Evolutionary conservation across 2,113 vertebrate genomes (phyloP).

Genomic region (Melanotaenia duboulayi): DNA sequence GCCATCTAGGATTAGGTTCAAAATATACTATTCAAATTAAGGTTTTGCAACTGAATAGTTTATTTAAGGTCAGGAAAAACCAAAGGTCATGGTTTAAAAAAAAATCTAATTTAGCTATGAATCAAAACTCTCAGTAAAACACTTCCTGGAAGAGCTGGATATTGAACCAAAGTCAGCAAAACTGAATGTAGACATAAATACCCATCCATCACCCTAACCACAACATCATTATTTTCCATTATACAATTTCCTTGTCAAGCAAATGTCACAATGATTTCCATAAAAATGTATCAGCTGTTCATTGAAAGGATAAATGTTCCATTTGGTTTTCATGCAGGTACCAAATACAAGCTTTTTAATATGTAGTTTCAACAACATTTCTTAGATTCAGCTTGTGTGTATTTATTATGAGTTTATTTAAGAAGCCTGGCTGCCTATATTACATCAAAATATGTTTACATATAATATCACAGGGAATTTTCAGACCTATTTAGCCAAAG

Average conservation of each 20-base stretch:
- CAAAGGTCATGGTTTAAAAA: slow-evolving; percentile 29
- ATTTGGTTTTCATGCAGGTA: slow-evolving; percentile 26
- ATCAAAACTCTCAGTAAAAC: slow-evolving; percentile 40
- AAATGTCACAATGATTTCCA: slow-evolving; percentile 37
- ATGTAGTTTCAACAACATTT: not conserved
- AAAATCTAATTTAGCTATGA: slow-evolving; percentile 38
- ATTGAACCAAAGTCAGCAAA: slow-evolving; percentile 57
- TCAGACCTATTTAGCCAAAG: not conserved
- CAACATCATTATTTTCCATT: slow-evolving; percentile 45
- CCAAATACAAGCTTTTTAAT: slow-evolving; percentile 2
- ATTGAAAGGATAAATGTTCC: slow-evolving; percentile 1
- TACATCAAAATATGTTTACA: not conserved
- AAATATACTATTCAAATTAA: slow-evolving; percentile 17
- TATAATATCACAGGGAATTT: no score
- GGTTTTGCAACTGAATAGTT: slow-evolving; percentile 36
- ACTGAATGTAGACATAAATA: slow-evolving; percentile 64
- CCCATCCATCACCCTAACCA: slow-evolving; percentile 64
- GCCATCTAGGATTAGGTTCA: slow-evolving; percentile 21
- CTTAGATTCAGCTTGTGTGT: not conserved
- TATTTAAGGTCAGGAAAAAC: slow-evolving; percentile 35
- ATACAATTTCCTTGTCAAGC: slow-evolving; percentile 57
- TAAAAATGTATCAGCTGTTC: slow-evolving; percentile 27
- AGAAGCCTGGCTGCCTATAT: not conserved
- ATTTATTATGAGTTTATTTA: not conserved
- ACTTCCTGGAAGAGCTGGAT: slow-evolving; percentile 59